phyloP scores from a whole-genome alignment of 2,113 vertebrate genomes.

The Ondatra zibethicus region DNA sequence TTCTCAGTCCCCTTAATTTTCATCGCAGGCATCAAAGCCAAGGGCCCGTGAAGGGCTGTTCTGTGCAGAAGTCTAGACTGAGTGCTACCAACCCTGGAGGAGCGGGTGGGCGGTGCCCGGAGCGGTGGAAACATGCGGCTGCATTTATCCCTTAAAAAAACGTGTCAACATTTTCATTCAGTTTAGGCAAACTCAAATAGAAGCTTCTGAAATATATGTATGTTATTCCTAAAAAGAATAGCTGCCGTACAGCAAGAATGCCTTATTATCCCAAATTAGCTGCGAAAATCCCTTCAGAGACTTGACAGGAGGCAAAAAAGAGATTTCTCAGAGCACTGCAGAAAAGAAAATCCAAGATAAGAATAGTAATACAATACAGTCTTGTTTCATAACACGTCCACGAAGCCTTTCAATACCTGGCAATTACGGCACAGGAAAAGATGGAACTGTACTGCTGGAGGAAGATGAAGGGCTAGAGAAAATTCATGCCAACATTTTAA shows the following conservation, averaged over 20 bases:
- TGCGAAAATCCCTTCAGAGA: constrained; percentile 65
- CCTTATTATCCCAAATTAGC: constrained; percentile 76
- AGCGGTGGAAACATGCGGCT: not conserved
- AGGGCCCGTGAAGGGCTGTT: not conserved
- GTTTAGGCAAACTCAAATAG: constrained; percentile 61
- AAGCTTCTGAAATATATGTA: constrained; percentile 47
- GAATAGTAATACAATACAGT: constrained; percentile 63
- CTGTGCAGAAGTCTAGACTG: constrained; percentile 14
- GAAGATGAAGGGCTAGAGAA: not conserved
- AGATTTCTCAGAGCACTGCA: constrained; percentile 48
- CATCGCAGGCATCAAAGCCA: not conserved
- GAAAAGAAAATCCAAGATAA: constrained; percentile 54
- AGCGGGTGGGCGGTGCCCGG: not conserved
- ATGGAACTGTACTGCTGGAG: constrained; percentile 22
- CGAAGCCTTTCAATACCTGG: constrained; percentile 51
- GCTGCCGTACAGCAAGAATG: constrained; percentile 27
- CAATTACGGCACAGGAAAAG: constrained; percentile 49
- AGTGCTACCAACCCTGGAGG: not conserved
- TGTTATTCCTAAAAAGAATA: constrained; percentile 70
- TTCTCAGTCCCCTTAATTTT: not conserved
- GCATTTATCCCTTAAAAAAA: constrained; percentile 21
- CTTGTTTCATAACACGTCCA: constrained; percentile 67
- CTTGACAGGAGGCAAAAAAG: constrained; percentile 67
- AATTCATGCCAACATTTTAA: not conserved
- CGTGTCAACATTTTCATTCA: constrained; percentile 61